Conservation (phyloP, 1,140 invertebrate species). For the Drosophila subobscura region DNA sequence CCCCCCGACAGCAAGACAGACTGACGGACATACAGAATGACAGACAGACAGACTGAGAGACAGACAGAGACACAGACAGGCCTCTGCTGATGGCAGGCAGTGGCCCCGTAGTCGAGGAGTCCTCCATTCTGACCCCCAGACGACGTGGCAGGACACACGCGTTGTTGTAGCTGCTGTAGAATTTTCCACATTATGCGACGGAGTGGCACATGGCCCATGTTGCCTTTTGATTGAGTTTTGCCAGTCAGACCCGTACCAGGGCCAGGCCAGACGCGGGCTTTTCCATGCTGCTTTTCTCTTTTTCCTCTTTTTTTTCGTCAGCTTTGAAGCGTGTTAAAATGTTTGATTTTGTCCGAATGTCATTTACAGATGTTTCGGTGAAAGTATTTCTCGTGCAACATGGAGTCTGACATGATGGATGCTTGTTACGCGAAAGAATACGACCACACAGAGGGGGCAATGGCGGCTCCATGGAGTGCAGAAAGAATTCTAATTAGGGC, state of each 20-base stretch:
- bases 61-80: constrained; percentile 36
- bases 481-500: constrained; percentile 31
- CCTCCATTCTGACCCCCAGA: constrained; percentile 69
- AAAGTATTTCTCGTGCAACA: constrained; percentile 24
- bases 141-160: constrained; percentile 67
- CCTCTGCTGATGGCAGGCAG: constrained; percentile 1
- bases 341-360: constrained; percentile 80
- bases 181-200: constrained; percentile 73
- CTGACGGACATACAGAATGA: constrained; percentile 24
- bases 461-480: constrained; percentile 6
- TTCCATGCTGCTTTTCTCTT: constrained; percentile 41
- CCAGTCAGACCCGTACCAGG: constrained; percentile 17
- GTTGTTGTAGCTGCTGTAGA: constrained; percentile 47
- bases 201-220: constrained; percentile 58
- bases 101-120: constrained; percentile 9
- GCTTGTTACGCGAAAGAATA: constrained; percentile 9
- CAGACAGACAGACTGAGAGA: not conserved
- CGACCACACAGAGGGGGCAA: not conserved
- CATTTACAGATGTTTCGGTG: constrained; percentile 73
- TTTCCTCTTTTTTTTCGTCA: constrained; percentile 40
- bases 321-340: constrained; percentile 79
- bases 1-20: constrained; percentile 64
- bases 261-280: constrained; percentile 28
- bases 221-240: constrained; percentile 76
- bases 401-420: constrained; percentile 60